phyloP scores from a whole-genome alignment of 2,888 invertebrate species.

The Chymomyza amoena region DNA sequence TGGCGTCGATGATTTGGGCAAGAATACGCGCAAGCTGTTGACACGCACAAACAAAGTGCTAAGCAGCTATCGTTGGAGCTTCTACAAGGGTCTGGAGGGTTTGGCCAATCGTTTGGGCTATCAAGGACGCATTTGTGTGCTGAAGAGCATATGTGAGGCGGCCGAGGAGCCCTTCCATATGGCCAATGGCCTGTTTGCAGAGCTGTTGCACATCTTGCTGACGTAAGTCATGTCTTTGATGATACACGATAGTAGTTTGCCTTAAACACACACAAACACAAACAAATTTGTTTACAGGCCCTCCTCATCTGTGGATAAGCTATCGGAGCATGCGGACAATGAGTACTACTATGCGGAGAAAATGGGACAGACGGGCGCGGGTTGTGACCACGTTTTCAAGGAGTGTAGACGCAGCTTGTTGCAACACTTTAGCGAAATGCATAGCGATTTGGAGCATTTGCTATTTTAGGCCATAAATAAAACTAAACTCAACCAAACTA shows the following conservation, averaged over 20 bases:
- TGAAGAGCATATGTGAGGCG: conserved; percentile 88
- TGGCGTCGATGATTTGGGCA: conserved; percentile 52
- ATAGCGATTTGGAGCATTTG: conserved; percentile 53
- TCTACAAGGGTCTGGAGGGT: conserved; percentile 72
- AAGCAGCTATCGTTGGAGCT: conserved; percentile 73
- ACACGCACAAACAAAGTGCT: conserved; percentile 52
- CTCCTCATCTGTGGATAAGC: conserved; percentile 84
- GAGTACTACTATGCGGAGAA: conserved; percentile 88
- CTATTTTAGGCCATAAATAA: conserved; percentile 49
- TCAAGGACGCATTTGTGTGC: conserved; percentile 85
- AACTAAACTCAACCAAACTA: neutral
- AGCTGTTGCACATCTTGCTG: conserved; percentile 87
- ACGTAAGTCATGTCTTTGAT: conserved; percentile 81
- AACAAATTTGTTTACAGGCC: conserved; percentile 80
- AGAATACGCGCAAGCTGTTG: conserved; percentile 50
- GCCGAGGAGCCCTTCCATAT: conserved; percentile 85
- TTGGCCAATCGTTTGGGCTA: conserved; percentile 81
- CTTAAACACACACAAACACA: neutral
- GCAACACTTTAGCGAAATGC: conserved; percentile 58
- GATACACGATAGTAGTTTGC: neutral
- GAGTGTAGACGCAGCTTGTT: conserved; percentile 63
- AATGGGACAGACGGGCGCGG: conserved; percentile 80
- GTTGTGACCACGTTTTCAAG: conserved; percentile 72
- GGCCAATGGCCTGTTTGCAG: conserved; percentile 86
- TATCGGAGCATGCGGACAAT: conserved; percentile 84